Percentiles rank a stretch among this genome's conserved stretches.
These are phyloP conservation scores for Stichodactyla helianthus DNA, from an alignment of 64 coral and sea anemone genomes.

Conservation along the genomic window DNA sequence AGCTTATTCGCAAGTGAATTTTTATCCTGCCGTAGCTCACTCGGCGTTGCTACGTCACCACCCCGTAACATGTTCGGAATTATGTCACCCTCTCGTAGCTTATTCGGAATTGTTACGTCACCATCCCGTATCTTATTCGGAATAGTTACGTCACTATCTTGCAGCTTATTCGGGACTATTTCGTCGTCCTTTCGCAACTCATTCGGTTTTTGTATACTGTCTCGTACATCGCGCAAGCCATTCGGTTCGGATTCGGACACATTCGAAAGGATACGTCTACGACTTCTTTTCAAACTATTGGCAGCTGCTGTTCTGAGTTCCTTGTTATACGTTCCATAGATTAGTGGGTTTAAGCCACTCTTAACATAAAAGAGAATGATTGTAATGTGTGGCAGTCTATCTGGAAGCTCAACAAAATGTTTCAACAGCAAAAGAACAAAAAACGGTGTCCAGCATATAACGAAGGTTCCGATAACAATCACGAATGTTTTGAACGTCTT, in stretches of 20 bases:
- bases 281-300: neutral
- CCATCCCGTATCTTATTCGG: neutral
- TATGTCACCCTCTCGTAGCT: neutral
- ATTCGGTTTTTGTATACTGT: neutral
- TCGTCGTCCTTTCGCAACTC: neutral
- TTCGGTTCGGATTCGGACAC: neutral
- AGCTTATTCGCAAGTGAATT: neutral
- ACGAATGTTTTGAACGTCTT: conserved; percentile 68
- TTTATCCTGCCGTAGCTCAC: neutral
- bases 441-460: conserved; percentile 57
- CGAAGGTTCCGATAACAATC: conserved; percentile 40
- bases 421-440: conserved; percentile 34
- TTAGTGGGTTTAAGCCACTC: conserved; percentile 61
- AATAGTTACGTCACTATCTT: neutral
- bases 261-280: neutral
- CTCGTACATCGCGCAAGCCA: neutral
- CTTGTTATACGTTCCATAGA: conserved; percentile 45
- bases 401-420: neutral
- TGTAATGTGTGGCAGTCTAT: conserved; percentile 23
- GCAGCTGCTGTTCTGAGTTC: conserved; percentile 34
- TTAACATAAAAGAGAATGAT: conserved; percentile 65
- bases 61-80: neutral
- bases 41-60: neutral
- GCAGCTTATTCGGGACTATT: neutral
- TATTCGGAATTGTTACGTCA: neutral